Evolutionary conservation across 1,140 invertebrate species (phyloP), one percentile per base, ranked within the genome.

Genomic region (Penaeus japonicus): DNA sequence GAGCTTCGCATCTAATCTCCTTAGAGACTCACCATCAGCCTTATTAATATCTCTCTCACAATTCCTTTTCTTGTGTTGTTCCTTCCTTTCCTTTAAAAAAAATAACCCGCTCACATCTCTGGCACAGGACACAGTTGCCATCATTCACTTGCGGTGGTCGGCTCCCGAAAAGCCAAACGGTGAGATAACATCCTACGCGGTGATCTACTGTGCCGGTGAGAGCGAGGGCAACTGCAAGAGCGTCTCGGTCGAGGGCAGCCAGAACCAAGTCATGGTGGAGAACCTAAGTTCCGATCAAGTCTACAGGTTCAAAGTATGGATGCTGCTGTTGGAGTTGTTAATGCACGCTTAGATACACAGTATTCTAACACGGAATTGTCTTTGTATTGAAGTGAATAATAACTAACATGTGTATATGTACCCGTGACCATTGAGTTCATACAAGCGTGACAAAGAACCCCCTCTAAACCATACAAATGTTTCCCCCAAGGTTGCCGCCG

Each of bases 151-250:
- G 65, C 95, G 97, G 39, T 99, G 97, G 97, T 94, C 95, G 91
- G 91, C 93, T 0, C 97, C 97, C 0, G 90, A 93, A 78, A 93
- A 94, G 79, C 93, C 94, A 0, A 97, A 97, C 92, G 97, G 97
- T 10, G 91, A 96, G 2, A 94, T 98, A 30, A 93, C 93, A 89
- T 95, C 95, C 0, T 97, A 97, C 92, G 94, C 94, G 87, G 94
- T 96, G 1, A 94, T 94, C 47, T 96, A 95, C 92, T 96, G 96
- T 70, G 24, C 30, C 17, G 22, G 20, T 17, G 35, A 54, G 27
- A 30, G 5, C 15, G 53, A 53, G n/a, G 22, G 39, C 20, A 10
- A 70, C n/a, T 27, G 82, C 55, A n/a, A 47, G 70, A 80, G 22
- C 22, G 93, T 93, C 62, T 89, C 92, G 3, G 90, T 93, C 12